A percentile compares a stretch with the other conserved stretches of the same genome.
phyloP scores from a whole-genome alignment of 2,888 invertebrate species.

The Abscondita cerata region DNA sequence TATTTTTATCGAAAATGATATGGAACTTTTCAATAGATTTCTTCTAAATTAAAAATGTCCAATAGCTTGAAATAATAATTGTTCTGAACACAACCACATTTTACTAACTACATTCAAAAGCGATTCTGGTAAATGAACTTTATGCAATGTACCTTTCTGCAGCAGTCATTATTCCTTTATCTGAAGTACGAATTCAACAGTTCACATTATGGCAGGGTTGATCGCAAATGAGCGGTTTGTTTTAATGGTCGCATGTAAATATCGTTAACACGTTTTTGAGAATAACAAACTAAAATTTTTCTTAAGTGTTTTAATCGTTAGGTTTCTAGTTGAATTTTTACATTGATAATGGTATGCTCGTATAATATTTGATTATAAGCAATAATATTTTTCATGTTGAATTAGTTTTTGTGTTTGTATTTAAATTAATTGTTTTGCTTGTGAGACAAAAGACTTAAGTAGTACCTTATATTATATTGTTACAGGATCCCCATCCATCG shows the following conservation, averaged over 20 bases:
- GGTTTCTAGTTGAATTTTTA: too few relatives aligned
- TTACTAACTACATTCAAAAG: slow-evolving; percentile 28
- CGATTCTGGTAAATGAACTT: slow-evolving; percentile 28
- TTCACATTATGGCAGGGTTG: not conserved
- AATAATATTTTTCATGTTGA: too few relatives aligned
- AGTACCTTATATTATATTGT: too few relatives aligned
- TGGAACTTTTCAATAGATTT: too few relatives aligned
- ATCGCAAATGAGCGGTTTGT: slow-evolving; percentile 15
- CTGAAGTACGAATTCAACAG: slow-evolving; percentile 2
- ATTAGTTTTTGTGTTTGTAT: too few relatives aligned
- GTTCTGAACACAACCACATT: slow-evolving; percentile 37
- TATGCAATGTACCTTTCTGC: slow-evolving; percentile 19
- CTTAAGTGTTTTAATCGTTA: too few relatives aligned
- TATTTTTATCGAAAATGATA: too few relatives aligned
- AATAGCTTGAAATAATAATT: slow-evolving; percentile 43
- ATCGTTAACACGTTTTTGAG: not conserved
- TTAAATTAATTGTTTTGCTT: too few relatives aligned
- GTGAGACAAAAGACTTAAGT: too few relatives aligned
- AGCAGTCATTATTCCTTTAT: slow-evolving; percentile 21
- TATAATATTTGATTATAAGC: too few relatives aligned
- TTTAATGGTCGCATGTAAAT: slow-evolving; percentile 8
- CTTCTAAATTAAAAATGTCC: slow-evolving; percentile 45
- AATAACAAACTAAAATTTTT: not conserved
- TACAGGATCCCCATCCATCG: too few relatives aligned
- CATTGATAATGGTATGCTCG: too few relatives aligned